Evolutionary conservation across 23 tunicate genomes (phyloP).

Genomic region (Phallusia fumigata): DNA sequence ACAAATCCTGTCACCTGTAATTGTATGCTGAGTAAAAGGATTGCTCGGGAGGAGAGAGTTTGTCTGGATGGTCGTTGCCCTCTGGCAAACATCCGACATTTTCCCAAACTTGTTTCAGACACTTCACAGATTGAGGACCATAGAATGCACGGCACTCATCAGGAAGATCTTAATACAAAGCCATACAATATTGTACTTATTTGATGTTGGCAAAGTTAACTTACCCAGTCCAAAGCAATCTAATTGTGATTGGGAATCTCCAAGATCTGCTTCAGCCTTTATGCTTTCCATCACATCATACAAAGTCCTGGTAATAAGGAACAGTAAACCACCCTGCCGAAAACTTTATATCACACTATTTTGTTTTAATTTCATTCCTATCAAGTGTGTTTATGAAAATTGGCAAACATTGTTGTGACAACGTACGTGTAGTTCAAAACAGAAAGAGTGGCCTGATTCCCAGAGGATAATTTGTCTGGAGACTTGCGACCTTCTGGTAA

Average conservation of each 20-base stretch:
- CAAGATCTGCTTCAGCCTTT: background rate
- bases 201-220: background rate
- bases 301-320: background rate
- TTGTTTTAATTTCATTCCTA: no score
- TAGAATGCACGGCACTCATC: conserved; percentile 15
- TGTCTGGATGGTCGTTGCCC: conserved; percentile 14
- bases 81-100: conserved; percentile 20
- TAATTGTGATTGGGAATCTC: background rate
- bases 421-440: background rate
- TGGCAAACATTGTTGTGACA: no score
- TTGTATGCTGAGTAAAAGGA: no score
- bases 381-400: no score
- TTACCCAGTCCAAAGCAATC: conserved; percentile 20
- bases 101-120: conserved; percentile 24
- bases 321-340: no score
- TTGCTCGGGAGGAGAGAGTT: background rate
- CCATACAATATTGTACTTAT: no score
- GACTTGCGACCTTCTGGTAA: background rate
- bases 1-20: no score
- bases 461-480: background rate
- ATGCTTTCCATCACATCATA: background rate
- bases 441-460: background rate
- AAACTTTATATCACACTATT: no score
- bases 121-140: conserved; percentile 22
- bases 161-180: conserved; percentile 6